Evolutionary conservation across 2,888 invertebrate genomes (phyloP), one percentile per base, ranked within the genome.

Genomic region (Polydrusus tereticollis): DNA sequence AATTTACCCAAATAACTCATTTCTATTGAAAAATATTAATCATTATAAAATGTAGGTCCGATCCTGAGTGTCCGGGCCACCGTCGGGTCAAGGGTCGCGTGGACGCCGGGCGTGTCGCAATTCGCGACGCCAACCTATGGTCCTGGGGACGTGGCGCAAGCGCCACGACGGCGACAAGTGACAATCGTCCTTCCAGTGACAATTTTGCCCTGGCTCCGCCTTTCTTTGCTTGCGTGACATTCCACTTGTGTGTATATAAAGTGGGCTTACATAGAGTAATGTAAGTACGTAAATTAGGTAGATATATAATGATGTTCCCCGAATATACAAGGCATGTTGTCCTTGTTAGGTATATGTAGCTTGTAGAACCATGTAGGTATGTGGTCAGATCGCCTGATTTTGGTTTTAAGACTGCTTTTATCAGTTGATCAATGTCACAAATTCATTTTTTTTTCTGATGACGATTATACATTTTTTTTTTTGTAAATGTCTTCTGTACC

Each of bases 51-150:
- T 18, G 33, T 33, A 7, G 78, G 26, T 62, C 77, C 81, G 81
- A 79, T 79, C 80, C 72, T 69, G 69, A 33, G 60, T 69, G 82
- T 79, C 78, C 81, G 81, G 83, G 83, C 80, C 83, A 83, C 83
- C 81, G 82, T 82, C 83, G 82, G 85, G 85, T 85, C 85, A 85
- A 85, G 84, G 85, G 84, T 85, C 85, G 84, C 80, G 80, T 82
- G 83, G 82, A 82, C 81, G 81, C 80, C 85, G 85, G 85, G 85
- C 85, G 85, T 85, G 85, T 85, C 85, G 82, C 83, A 82, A 47
- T 68, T 80, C 83, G 83, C 84, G 83, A 84, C 83, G 83, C 84
- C 84, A 82, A 82, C 85, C 85, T 85, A 85, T 84, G 84, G 84
- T 83, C 83, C 83, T 83, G 77, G 77, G 78, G 80, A 76, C 78